Evolutionary conservation across 2,797 vertebrate genomes (phyloP), one percentile per base, ranked within the genome.

Genomic region (Acridotheres tristis): DNA sequence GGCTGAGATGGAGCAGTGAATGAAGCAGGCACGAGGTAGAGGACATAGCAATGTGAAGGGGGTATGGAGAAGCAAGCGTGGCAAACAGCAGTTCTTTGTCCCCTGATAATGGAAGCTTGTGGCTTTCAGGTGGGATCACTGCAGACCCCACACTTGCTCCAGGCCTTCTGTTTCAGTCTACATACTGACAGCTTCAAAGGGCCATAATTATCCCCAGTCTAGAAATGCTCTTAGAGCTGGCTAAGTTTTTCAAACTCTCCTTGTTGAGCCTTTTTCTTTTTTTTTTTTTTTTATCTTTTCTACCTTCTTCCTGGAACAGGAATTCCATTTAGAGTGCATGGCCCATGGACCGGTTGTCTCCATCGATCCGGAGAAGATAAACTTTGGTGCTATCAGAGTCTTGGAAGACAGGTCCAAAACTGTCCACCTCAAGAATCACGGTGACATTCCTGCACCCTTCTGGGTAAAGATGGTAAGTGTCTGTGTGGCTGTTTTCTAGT

Each of bases 341-440:
- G 99, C 99, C 19, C 98, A 98, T 95, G 99, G 99, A 83, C 98
- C 99, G 0, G 93, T 98, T 22, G 94, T 99, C 90, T 96, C 97
- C 1, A 61, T 98, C 21, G 87, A 95, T 43, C 97, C 92, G 0
- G 67, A 66, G 22, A 85, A 98, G 77, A 32, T 99, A 27, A 96
- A 99, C 73, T 99, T 99, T 34, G 99, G 99, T 71, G 95, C 12
- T 59, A 98, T 99, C 96, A 98, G 93, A 0, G 98, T 99, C 85
- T 96, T 99, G 21, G 97, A 90, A 14, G 98, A 99, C 63, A 43
- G 93, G 23, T 88, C 95, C 47, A 97, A 67, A 96, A 79, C 32
- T 3, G 94, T 99, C 75, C 71, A 57, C 20, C 98, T 99, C 23
- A 98, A 97, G 38, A 99, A 99, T 92, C 98, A 98, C 69, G 98